Base-by-base conservation (phyloP, 1,140 invertebrate genomes). In the Popillia japonica region DNA sequence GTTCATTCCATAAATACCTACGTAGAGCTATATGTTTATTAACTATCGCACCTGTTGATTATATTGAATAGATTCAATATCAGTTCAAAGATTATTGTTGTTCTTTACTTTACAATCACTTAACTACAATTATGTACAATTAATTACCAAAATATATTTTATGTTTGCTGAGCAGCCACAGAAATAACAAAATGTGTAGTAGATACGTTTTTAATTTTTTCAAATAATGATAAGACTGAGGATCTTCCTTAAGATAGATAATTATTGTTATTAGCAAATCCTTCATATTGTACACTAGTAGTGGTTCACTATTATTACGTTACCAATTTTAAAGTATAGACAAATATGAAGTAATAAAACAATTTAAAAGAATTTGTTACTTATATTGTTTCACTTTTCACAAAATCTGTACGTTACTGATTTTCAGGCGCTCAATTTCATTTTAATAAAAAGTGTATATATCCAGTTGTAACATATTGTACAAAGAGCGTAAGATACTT, bases 391-490 rank as follows among this genome's bases (percentile, higher is more conserved):
- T n/a, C n/a, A n/a, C n/a, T n/a, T n/a, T n/a, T n/a, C 11, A 10
- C 11, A 48, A 48, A n/a, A 10, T 42, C 6, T 42, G 10, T 42
- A 48, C 17, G 44, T 10, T 48, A 11, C 3, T 55, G 17, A n/a
- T 55, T 55, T 55, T 55, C 20, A 3, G 4, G 27, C 22, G 61
- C 22, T 68, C 61, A 68, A 27, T 27, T 64, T 68, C 10, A 23
- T 34, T 68, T 68, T 68, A 68, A 7, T 6, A 34, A 20, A 74
- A 73, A 7, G 61, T 27, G 61, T 72, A 59, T 59, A 72, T 72
- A 72, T 41, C 2, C 72, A 77, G 40, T 34, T 78, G 77, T 78
- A 78, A 40, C 59, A 78, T 78, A 78, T 27, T 78, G 76, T 77
- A 68, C 22, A 77, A 77, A 77, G 61, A 78, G 20, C 74, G 77